These are phyloP conservation scores for Altica lythri DNA, from an alignment of 2,888 invertebrate genomes.

Conservation along the genomic window DNA sequence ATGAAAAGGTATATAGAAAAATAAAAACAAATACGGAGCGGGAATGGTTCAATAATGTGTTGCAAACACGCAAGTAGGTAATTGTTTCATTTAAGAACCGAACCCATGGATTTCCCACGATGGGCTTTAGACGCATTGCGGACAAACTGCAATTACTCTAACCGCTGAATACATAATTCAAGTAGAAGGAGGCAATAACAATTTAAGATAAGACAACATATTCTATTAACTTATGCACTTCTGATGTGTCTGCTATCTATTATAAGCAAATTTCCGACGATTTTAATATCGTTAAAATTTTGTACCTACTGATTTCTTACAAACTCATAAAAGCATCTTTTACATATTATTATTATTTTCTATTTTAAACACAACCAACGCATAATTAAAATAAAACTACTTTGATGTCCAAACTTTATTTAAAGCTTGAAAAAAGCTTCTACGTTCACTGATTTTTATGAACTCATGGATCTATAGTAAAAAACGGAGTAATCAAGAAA, in stretches of 20 bases:
- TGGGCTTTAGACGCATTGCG: constrained; percentile 50
- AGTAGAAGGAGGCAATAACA: constrained; percentile 41
- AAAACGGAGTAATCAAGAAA: too few species aligned
- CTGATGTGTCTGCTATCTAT: neutral
- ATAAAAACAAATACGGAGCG: constrained; percentile 56
- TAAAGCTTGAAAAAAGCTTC: too few species aligned
- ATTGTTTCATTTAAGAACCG: constrained; percentile 58
- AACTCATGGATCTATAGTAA: too few species aligned
- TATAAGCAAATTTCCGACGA: too few species aligned
- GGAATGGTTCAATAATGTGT: constrained; percentile 57
- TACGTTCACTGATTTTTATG: too few species aligned
- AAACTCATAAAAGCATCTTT: too few species aligned
- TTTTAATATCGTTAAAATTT: too few species aligned
- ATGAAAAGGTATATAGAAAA: constrained; percentile 50
- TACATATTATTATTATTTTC: too few species aligned
- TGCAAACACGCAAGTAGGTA: constrained; percentile 58
- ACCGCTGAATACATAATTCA: constrained; percentile 53
- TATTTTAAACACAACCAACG: too few species aligned
- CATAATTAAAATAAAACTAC: too few species aligned
- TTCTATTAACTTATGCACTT: constrained; percentile 32
- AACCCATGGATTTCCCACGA: constrained; percentile 55
- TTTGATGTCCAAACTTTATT: too few species aligned
- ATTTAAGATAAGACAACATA: constrained; percentile 42
- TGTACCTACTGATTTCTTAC: too few species aligned
- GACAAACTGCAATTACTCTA: constrained; percentile 54